phyloP scores from a whole-genome alignment of 1,140 invertebrate genomes.

The Melanaphis sacchari region DNA sequence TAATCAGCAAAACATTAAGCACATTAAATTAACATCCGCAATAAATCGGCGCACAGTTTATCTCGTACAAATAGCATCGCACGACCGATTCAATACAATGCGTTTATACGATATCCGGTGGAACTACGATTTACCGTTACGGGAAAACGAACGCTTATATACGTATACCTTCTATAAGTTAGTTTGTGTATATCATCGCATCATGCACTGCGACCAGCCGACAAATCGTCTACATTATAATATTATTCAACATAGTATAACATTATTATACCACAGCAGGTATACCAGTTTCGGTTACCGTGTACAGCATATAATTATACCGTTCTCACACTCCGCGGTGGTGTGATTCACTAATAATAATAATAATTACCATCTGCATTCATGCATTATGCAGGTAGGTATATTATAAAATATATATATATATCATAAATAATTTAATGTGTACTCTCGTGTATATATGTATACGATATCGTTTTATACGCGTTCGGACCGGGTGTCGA shows the following conservation, averaged over 20 bases:
- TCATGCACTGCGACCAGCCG: not conserved
- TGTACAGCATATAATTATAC: slow-evolving; percentile 2
- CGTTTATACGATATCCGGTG: not conserved
- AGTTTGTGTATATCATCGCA: not conserved
- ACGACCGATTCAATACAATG: not conserved
- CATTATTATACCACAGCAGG: not conserved
- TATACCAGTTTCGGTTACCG: not conserved
- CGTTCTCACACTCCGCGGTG: slow-evolving; percentile 6
- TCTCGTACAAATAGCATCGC: not conserved
- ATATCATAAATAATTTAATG: not conserved
- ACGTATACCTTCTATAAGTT: too few relatives aligned
- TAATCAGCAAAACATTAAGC: too few relatives aligned
- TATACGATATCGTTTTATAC: not conserved
- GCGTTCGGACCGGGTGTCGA: not conserved
- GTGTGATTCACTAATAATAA: slow-evolving; percentile 9
- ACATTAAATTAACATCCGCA: not conserved
- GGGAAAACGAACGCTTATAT: not conserved
- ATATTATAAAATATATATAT: not conserved
- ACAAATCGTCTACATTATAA: not conserved
- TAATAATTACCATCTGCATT: not conserved
- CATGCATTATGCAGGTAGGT: not conserved
- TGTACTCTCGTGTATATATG: not conserved
- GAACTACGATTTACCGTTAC: not conserved
- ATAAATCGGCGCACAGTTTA: not conserved
- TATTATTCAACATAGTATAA: not conserved